Percentiles rank a stretch among this genome's conserved stretches.
Evolutionary conservation across 2,888 invertebrate species (phyloP).

Genomic region (Drosophila monieri): DNA sequence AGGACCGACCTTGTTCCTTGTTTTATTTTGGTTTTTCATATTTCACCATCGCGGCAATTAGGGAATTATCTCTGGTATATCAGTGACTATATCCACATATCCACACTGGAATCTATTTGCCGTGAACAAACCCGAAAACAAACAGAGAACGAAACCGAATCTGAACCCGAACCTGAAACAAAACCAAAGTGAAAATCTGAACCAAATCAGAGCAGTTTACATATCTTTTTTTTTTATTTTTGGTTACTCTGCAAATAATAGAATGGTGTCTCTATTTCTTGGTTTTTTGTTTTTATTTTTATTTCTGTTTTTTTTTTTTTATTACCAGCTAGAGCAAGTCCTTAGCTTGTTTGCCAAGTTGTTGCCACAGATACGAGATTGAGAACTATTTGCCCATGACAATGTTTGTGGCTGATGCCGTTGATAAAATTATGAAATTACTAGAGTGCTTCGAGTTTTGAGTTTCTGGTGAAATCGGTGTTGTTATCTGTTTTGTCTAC

Average conservation of each 20-base stretch:
- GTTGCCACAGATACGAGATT: conserved; percentile 60
- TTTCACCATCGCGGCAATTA: conserved; percentile 48
- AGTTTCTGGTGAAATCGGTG: conserved; percentile 67
- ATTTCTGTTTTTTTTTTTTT: conserved; percentile 34
- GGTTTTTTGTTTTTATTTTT: conserved; percentile 8
- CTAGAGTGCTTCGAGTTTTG: conserved; percentile 50
- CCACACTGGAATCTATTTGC: conserved; percentile 48
- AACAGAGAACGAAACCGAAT: conserved; percentile 53
- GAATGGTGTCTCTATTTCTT: conserved; percentile 36
- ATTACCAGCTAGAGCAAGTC: conserved; percentile 49
- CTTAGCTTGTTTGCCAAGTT: conserved; percentile 63
- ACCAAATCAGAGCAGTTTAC: conserved; percentile 75
- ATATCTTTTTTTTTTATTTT: conserved; percentile 36
- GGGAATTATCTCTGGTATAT: conserved; percentile 43
- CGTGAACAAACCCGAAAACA: conserved; percentile 38
- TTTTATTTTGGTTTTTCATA: conserved; percentile 11
- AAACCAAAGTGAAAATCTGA: conserved; percentile 27
- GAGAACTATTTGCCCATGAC: conserved; percentile 66
- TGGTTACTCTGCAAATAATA: conserved; percentile 67
- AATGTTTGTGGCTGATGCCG: conserved; percentile 68
- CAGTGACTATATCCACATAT: conserved; percentile 24
- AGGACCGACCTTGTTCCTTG: conserved; percentile 39
- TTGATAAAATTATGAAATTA: conserved; percentile 77
- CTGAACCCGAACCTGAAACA: conserved; percentile 37
- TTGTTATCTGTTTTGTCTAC: conserved; percentile 56